phyloP scores from a whole-genome alignment of 2,888 invertebrate species.

The Plemyria rubiginata region DNA sequence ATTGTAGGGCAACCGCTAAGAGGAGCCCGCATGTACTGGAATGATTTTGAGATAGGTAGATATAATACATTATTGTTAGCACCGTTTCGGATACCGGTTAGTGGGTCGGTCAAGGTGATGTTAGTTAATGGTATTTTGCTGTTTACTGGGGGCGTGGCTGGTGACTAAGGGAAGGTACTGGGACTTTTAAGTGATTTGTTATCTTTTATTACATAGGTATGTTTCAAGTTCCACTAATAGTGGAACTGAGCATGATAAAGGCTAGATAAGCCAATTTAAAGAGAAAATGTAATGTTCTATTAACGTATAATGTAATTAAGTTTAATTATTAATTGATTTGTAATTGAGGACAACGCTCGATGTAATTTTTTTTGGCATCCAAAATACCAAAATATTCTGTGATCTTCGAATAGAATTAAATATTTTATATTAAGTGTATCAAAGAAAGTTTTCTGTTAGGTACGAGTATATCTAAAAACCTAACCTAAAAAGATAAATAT shows the following conservation, averaged over 20 bases:
- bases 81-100: conserved; percentile 75
- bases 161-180: conserved; percentile 40
- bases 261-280: not conserved
- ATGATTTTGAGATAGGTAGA: conserved; percentile 71
- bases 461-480: too few species aligned
- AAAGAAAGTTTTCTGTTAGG: too few species aligned
- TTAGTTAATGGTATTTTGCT: conserved; percentile 63
- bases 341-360: too few species aligned
- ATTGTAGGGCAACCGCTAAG: conserved; percentile 83
- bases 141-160: conserved; percentile 48
- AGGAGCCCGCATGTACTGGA: conserved; percentile 66
- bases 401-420: too few species aligned
- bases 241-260: conserved; percentile 16
- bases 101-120: conserved; percentile 75
- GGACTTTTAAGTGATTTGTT: conserved; percentile 26
- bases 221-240: too few species aligned
- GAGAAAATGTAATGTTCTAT: not conserved
- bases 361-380: too few species aligned
- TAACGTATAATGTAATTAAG: too few species aligned
- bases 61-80: conserved; percentile 73
- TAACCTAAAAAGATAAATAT: too few species aligned
- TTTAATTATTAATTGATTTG: too few species aligned
- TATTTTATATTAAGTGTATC: too few species aligned
- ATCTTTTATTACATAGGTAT: conserved; percentile 15
- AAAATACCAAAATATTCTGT: too few species aligned